Percentiles rank a stretch among this genome's conserved stretches.
These are phyloP conservation scores for Cyanocitta stelleri DNA, from an alignment of 2,113 vertebrate genomes.

Conservation along the genomic window DNA sequence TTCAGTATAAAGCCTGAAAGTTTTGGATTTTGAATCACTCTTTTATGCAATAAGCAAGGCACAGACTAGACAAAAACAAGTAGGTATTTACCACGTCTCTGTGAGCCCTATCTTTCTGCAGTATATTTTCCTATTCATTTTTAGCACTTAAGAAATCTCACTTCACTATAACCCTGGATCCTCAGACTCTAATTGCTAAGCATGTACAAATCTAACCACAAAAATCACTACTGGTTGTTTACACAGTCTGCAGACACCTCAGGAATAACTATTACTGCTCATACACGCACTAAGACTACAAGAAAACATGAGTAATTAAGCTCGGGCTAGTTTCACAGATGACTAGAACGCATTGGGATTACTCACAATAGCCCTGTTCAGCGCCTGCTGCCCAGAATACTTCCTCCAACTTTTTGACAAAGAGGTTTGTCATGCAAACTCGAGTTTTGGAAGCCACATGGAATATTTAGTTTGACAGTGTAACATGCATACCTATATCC, in stretches of 20 bases:
- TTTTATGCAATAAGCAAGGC: not conserved
- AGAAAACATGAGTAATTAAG: slow-evolving; percentile 7
- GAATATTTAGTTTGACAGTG: not conserved
- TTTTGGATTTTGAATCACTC: not conserved
- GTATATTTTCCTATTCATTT: not conserved
- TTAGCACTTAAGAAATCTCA: not conserved
- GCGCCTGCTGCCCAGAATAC: not conserved
- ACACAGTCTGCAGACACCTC: not conserved
- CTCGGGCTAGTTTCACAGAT: not conserved
- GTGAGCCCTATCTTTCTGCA: not conserved
- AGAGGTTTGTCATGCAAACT: not conserved
- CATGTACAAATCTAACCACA: not conserved
- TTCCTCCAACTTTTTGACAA: not conserved
- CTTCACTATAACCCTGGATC: not conserved
- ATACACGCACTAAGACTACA: not conserved
- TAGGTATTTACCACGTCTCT: not conserved
- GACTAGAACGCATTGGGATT: accelerated
- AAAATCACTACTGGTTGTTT: not conserved
- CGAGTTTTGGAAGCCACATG: not conserved
- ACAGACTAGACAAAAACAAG: not conserved
- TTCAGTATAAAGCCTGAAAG: not conserved
- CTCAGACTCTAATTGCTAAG: not conserved
- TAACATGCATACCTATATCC: not conserved
- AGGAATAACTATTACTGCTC: not conserved
- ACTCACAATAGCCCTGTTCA: not conserved